Base-by-base conservation (phyloP, 2,113 vertebrate species). In the Lichenostomus cassidix region DNA sequence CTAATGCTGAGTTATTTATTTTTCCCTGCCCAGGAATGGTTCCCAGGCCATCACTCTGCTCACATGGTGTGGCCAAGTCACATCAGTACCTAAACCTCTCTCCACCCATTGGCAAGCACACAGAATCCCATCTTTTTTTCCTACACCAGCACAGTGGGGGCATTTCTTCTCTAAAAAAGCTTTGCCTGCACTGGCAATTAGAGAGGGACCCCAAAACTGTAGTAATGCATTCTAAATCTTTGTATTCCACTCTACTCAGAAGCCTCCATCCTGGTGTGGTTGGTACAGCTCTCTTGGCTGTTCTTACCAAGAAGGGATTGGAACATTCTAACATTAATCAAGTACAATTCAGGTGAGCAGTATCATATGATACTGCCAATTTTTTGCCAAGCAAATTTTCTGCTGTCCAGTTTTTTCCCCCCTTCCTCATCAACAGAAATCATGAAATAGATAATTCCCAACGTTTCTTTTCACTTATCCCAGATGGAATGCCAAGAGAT, bases 61-160 rank as follows among this genome's bases (percentile, higher is more conserved):
- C 49, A 47, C 29, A 16, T 0, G 2, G 6, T 24, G 55, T 49
- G 33, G 33, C 42, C 42, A 59, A 74, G 21, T 55, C 83, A 42
- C 60, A 28, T 42, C 64, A 7, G 1, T 21, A 8, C 42, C 25
- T 8, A 13, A 62, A 10, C 19, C 69, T 19, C 74, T 59, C 60
- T 65, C 55, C 47, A 58, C 9, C 37, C 55, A 22, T 0, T 44
- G 35, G 5, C 53, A 62, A 49, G 5, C 19, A n/a, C 24, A 62
- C 35, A 75, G 22, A 50, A 84, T 4, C 2, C 2, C 4, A 0
- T 10, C 8, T 5, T 17, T 76, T 49, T 28, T 68, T 44, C 49
- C 49, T 56, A 14, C 16, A 16, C 13, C 21, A 35, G 5, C 49
- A 44, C 13, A 71, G 9, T 1, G 2, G 11, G 3, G 11, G 2